Evolutionary conservation across 2,113 vertebrate species (phyloP).

Genomic region (Equus przewalskii): DNA sequence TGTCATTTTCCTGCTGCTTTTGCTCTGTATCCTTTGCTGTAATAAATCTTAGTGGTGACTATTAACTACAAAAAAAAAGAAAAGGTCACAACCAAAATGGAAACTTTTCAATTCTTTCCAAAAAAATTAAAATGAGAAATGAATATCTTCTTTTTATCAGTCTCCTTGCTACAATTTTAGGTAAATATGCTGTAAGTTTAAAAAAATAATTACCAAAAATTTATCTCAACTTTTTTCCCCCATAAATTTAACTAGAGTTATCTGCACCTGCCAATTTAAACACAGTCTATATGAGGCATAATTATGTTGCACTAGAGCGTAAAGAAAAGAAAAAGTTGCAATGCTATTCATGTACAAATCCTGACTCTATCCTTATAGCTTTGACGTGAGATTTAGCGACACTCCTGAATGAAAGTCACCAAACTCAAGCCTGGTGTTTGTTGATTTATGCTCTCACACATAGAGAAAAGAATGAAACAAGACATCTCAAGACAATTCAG

Average conservation of each 20-base stretch:
- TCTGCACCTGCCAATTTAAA: not conserved
- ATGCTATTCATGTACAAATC: not conserved
- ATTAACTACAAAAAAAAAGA: not conserved
- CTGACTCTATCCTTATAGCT: not conserved
- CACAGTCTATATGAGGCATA: not conserved
- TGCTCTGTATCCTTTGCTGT: not conserved
- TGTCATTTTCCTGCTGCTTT: not conserved
- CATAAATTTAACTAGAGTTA: not conserved
- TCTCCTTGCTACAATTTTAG: not conserved
- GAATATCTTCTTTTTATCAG: not conserved
- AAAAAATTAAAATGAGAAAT: not conserved
- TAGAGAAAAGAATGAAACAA: not conserved
- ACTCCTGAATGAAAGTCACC: not conserved
- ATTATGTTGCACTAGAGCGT: not conserved
- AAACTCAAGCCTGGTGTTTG: not conserved
- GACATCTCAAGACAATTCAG: not conserved
- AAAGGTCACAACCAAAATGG: not conserved
- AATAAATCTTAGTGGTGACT: not conserved
- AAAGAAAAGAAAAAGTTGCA: not conserved
- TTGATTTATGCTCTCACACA: not conserved
- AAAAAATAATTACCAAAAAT: not conserved
- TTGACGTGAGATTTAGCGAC: not conserved
- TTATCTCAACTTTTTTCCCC: not conserved
- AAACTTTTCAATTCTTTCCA: not conserved
- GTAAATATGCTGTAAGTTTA: not conserved